phyloP scores from a whole-genome alignment of 2,113 vertebrate species.

The Thymallus thymallus region DNA sequence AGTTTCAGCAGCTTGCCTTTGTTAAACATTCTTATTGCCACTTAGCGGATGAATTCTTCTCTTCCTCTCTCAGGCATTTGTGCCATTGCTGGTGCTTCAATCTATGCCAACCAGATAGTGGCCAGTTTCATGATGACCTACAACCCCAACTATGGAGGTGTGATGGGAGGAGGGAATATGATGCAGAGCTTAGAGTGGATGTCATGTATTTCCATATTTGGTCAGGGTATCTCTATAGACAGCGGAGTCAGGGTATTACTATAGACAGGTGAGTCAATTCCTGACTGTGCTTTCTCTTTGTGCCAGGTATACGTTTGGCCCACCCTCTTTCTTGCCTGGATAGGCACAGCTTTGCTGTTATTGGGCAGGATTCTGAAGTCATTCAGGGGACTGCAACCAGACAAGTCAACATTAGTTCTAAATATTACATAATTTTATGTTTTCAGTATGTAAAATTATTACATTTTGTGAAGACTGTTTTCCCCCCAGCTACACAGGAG shows the following conservation, averaged over 20 bases:
- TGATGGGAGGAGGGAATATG: constrained; percentile 23
- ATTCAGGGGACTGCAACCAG: constrained; percentile 78
- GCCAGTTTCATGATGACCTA: constrained; percentile 82
- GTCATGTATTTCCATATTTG: neutral
- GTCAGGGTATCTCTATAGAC: neutral
- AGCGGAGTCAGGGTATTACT: neutral
- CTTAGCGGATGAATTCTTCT: neutral
- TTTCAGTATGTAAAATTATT: neutral
- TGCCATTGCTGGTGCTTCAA: constrained; percentile 85
- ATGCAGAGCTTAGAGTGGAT: constrained; percentile 51
- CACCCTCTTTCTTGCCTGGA: constrained; percentile 87
- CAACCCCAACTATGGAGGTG: constrained; percentile 34
- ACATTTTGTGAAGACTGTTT: neutral
- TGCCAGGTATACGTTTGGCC: constrained; percentile 89
- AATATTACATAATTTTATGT: neutral
- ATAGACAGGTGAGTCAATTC: neutral
- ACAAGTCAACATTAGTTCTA: constrained; percentile 58
- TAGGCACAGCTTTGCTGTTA: constrained; percentile 80
- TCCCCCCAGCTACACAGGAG: constrained; percentile 75
- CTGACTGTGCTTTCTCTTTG: constrained; percentile 3
- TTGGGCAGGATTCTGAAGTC: constrained; percentile 87
- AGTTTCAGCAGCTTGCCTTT: neutral
- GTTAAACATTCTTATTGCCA: neutral
- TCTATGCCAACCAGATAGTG: constrained; percentile 91
- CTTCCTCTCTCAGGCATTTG: constrained; percentile 76